Percentiles rank a stretch among this genome's conserved stretches.
Evolutionary conservation across 2,888 invertebrate genomes (phyloP).

Genomic region (Xestia ashworthii): DNA sequence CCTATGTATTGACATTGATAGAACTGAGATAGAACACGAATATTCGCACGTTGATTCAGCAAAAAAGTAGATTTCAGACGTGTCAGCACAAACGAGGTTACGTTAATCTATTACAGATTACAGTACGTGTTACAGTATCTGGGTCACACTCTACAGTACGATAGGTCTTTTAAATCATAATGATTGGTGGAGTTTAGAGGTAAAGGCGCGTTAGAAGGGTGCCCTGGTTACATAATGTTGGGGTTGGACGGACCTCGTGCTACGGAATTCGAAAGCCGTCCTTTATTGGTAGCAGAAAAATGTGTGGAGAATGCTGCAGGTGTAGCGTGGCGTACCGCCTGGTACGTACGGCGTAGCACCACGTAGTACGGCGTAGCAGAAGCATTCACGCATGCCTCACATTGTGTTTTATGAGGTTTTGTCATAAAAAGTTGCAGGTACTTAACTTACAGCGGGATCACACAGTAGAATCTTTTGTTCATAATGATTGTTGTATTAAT

Average conservation of each 20-base stretch:
- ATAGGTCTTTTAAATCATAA: slow-evolving; percentile 41
- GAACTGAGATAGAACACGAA: slow-evolving; percentile 71
- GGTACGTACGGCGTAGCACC: slow-evolving; percentile 14
- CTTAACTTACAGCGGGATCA: neutral
- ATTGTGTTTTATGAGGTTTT: neutral
- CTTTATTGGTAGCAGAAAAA: slow-evolving; percentile 41
- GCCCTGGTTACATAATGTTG: slow-evolving; percentile 38
- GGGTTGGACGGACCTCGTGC: slow-evolving; percentile 10
- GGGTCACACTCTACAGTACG: slow-evolving; percentile 34
- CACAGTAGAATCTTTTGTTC: neutral
- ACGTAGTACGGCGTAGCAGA: slow-evolving; percentile 22
- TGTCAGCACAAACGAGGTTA: slow-evolving; percentile 48
- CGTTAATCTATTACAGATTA: slow-evolving; percentile 53
- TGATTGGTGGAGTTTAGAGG: slow-evolving; percentile 28
- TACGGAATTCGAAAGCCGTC: slow-evolving; percentile 25
- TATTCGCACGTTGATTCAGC: slow-evolving; percentile 64
- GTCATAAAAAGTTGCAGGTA: neutral
- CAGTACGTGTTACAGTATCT: slow-evolving; percentile 33
- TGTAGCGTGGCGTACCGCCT: slow-evolving; percentile 4
- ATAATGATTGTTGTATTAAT: neutral
- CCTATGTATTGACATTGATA: slow-evolving; percentile 63
- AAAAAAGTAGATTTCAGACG: slow-evolving; percentile 53
- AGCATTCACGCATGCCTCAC: neutral
- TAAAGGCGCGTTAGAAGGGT: slow-evolving; percentile 28
- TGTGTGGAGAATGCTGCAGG: slow-evolving; percentile 23